These are phyloP conservation scores for Teleogryllus occipitalis DNA, from an alignment of 1,140 invertebrate species.

Conservation along the genomic window DNA sequence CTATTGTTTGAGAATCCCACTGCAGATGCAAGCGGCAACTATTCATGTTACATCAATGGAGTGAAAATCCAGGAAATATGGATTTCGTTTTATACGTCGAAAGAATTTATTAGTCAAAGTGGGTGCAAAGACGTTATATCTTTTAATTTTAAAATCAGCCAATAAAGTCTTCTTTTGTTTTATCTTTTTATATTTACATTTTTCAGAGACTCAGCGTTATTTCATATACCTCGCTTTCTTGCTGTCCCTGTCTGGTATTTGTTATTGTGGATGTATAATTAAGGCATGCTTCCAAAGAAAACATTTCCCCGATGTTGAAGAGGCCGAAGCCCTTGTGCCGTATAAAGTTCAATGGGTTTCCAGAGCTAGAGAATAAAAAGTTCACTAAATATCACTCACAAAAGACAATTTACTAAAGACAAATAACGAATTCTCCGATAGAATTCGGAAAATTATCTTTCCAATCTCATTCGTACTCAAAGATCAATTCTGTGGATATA, in stretches of 20 bases:
- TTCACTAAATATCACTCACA: no score
- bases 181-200: not conserved
- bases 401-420: no score
- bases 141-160: not conserved
- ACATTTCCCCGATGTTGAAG: not conserved
- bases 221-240: not conserved
- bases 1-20: no score
- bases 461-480: no score
- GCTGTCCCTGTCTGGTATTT: not conserved
- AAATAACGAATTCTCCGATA: no score
- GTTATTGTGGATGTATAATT: not conserved
- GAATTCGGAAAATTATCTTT: no score
- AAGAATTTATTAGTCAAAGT: not conserved
- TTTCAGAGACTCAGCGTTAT: not conserved
- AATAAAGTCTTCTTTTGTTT: not conserved
- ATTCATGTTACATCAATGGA: not conserved
- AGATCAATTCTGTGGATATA: no score
- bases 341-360: no score
- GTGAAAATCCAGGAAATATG: not conserved
- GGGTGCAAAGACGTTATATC: not conserved
- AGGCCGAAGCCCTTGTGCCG: no score
- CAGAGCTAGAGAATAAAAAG: no score
- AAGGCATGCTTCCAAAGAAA: not conserved
- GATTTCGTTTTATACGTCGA: not conserved
- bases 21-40: no score